Conservation (phyloP, 2,797 vertebrate genomes). For the Odontamblyopus rebecca region DNA sequence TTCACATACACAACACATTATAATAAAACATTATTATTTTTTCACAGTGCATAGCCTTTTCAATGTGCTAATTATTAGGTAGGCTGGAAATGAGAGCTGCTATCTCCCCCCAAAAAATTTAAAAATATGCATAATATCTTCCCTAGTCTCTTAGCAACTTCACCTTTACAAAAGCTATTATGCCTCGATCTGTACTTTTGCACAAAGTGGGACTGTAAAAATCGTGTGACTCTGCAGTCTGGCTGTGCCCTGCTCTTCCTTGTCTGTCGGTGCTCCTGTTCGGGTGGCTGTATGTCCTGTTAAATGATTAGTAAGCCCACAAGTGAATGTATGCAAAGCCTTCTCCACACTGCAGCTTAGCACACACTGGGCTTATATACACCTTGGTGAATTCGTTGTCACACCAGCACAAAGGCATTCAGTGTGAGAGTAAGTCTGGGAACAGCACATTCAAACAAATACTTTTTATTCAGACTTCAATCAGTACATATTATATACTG, state of each 20-base stretch:
- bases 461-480: slow-evolving; percentile 4
- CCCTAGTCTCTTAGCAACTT: neutral
- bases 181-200: neutral
- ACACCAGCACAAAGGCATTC: slow-evolving; percentile 32
- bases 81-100: neutral
- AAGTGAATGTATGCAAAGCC: slow-evolving; percentile 73
- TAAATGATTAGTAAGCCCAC: slow-evolving; percentile 71
- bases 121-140: neutral
- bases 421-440: slow-evolving; percentile 32
- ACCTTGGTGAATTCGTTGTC: slow-evolving; percentile 53
- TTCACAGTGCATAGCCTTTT: neutral
- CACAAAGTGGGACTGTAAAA: neutral
- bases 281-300: slow-evolving; percentile 47
- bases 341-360: slow-evolving; percentile 69
- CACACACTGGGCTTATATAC: slow-evolving; percentile 58
- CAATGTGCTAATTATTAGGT: neutral
- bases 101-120: neutral
- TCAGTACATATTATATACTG: slow-evolving; percentile 12
- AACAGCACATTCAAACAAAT: slow-evolving; percentile 33
- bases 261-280: slow-evolving; percentile 40
- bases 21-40: too few species aligned
- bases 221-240: neutral
- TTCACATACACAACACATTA: too few species aligned
- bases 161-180: neutral
- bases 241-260: neutral